These are phyloP conservation scores for Tenthredo scrophulariae DNA, from an alignment of 2,888 invertebrate species.

Conservation along the genomic window DNA sequence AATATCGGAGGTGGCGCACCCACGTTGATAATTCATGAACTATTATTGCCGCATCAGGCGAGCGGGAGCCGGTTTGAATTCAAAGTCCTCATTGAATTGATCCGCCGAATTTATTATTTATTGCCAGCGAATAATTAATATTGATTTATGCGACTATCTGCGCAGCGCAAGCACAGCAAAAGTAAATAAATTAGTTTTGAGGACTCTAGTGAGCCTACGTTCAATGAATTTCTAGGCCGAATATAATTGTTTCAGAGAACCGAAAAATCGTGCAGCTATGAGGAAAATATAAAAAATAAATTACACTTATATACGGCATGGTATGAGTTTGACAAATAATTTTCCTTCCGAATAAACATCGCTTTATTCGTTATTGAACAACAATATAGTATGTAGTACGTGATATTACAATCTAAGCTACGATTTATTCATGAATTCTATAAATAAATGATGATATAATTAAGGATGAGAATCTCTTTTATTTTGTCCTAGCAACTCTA, in stretches of 20 bases:
- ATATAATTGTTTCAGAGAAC: not conserved
- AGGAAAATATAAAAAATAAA: not conserved
- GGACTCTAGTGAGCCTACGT: not conserved
- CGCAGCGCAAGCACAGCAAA: not conserved
- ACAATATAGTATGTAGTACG: not conserved
- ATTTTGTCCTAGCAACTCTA: not conserved
- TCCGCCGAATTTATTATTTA: not conserved
- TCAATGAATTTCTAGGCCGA: not conserved
- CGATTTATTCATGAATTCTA: slow-evolving; percentile 2
- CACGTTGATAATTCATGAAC: not conserved
- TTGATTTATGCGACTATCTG: not conserved
- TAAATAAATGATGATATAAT: not conserved
- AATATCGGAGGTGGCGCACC: not conserved
- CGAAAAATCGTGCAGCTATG: not conserved
- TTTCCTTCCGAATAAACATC: not conserved
- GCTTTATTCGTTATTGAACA: slow-evolving; percentile 22
- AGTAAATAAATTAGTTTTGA: not conserved
- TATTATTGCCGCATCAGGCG: not conserved
- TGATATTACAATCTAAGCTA: not conserved
- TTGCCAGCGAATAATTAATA: not conserved
- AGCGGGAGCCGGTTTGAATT: not conserved
- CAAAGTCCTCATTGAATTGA: not conserved
- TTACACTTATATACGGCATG: not conserved
- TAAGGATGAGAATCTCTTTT: not conserved
- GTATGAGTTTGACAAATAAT: not conserved